Conservation (phyloP, 2,113 vertebrate species). For the Climacteris rufus region DNA sequence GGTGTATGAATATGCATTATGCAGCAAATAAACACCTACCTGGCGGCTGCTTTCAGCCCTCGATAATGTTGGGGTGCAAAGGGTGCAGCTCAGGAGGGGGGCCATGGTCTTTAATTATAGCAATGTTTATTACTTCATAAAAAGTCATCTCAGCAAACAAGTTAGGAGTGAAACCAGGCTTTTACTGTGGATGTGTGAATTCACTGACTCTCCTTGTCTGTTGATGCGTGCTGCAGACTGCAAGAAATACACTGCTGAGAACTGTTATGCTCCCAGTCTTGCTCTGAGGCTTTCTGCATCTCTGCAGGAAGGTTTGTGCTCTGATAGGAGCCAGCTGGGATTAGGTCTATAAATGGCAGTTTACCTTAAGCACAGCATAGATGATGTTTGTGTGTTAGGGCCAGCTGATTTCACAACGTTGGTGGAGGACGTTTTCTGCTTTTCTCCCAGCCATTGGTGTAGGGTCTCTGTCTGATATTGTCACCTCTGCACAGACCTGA, state of each 20-base stretch:
- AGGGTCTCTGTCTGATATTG: not conserved
- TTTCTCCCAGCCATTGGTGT: not conserved
- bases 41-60: not conserved
- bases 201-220: not conserved
- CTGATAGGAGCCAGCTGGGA: not conserved
- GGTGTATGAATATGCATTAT: not conserved
- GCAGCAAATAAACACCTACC: not conserved
- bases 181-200: not conserved
- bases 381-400: accelerated
- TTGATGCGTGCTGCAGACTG: not conserved
- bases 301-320: not conserved
- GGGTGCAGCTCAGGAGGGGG: not conserved
- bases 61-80: not conserved
- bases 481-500: not conserved
- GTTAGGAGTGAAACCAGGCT: not conserved
- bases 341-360: not conserved
- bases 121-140: not conserved
- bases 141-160: not conserved
- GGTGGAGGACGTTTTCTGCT: not conserved
- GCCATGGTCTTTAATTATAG: not conserved
- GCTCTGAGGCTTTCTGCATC: not conserved
- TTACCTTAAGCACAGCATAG: not conserved
- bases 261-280: not conserved
- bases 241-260: not conserved
- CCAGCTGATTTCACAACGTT: not conserved